A percentile compares a stretch with the other conserved stretches of the same genome.
Evolutionary conservation across 35 echinoderm and acorn worm genomes (phyloP).

Genomic region (Lytechinus pictus): DNA sequence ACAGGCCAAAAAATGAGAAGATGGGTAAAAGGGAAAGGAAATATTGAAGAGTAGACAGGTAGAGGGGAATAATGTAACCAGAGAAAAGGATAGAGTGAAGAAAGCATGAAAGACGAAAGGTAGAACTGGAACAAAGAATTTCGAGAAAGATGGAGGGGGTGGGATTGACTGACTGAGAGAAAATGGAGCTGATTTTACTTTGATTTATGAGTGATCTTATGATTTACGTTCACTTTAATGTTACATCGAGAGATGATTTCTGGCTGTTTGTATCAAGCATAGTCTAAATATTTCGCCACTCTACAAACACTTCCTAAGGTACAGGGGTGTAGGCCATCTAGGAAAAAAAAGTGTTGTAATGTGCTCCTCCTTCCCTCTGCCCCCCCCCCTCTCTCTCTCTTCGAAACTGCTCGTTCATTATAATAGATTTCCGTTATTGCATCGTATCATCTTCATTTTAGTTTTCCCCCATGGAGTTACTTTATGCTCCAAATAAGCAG

Average conservation of each 20-base stretch:
- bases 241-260: constrained; percentile 4
- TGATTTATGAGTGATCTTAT: not conserved
- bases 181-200: not conserved
- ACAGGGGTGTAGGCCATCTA: not conserved
- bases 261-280: constrained; percentile 9
- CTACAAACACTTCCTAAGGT: not conserved
- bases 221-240: constrained; percentile 20
- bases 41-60: no score
- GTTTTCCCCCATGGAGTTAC: not conserved
- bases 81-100: not conserved
- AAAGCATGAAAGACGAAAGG: not conserved
- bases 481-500: no score
- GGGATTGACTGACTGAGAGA: not conserved
- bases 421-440: not conserved
- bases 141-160: not conserved
- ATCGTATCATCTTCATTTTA: not conserved
- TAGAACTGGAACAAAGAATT: not conserved
- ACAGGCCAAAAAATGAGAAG: no score
- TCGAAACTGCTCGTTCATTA: not conserved
- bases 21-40: no score
- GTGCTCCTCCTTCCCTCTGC: not conserved
- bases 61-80: not conserved
- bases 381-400: not conserved
- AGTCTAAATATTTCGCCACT: constrained; percentile 26
- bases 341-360: not conserved